phyloP scores from a whole-genome alignment of 2,113 vertebrate species.

The Coptodon bakossiorum region DNA sequence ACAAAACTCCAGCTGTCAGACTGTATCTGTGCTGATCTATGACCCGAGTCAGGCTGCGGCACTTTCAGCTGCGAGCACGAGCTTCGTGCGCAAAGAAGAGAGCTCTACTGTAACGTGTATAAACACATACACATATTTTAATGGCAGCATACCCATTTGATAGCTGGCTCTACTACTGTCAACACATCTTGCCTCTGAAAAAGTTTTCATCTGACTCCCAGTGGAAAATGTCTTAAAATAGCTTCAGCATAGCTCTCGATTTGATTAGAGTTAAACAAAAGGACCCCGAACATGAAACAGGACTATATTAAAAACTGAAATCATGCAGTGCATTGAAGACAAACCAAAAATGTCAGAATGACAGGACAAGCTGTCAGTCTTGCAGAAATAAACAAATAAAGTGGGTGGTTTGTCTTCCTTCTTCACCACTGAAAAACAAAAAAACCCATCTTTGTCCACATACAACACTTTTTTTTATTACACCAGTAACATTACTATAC shows the following conservation, averaged over 20 bases:
- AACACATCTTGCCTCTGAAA: neutral
- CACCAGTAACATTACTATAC: neutral
- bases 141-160: neutral
- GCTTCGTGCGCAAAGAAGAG: neutral
- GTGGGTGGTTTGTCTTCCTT: neutral
- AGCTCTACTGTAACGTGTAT: neutral
- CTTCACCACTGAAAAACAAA: neutral
- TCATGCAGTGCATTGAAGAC: neutral
- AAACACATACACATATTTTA: neutral
- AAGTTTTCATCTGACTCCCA: neutral
- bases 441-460: neutral
- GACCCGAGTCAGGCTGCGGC: neutral
- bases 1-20: conserved; percentile 13
- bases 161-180: neutral
- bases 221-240: conserved; percentile 9
- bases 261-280: neutral
- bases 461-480: neutral
- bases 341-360: neutral
- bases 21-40: conserved; percentile 6
- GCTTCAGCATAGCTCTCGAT: neutral
- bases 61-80: neutral
- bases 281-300: neutral
- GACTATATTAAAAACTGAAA: neutral
- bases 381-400: neutral
- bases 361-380: neutral